These are phyloP conservation scores for Mongoloraphidia duomilia DNA, from an alignment of 2,888 invertebrate species.

Conservation along the genomic window DNA sequence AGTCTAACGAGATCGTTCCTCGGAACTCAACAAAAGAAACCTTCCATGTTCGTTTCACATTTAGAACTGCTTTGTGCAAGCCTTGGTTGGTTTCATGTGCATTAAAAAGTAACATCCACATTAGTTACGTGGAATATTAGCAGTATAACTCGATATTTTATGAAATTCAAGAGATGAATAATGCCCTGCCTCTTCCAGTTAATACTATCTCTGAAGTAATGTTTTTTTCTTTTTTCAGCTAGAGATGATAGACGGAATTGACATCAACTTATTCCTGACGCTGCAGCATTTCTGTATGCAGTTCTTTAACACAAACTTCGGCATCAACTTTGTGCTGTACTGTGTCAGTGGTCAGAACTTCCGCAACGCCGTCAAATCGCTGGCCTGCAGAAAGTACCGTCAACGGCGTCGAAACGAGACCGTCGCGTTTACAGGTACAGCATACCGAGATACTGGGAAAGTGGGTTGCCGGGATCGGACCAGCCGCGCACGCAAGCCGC, in stretches of 20 bases:
- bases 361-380: constrained; percentile 32
- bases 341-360: constrained; percentile 73
- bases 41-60: too few species aligned
- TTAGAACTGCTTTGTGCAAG: too few species aligned
- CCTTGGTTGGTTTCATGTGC: too few species aligned
- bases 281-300: constrained; percentile 50
- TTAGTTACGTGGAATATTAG: too few species aligned
- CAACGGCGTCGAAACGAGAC: constrained; percentile 9
- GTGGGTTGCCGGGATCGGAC: not conserved
- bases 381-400: constrained; percentile 11
- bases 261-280: constrained; percentile 23
- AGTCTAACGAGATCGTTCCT: too few species aligned
- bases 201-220: too few species aligned
- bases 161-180: too few species aligned
- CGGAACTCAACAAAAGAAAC: too few species aligned
- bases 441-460: not conserved
- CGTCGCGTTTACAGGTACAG: constrained; percentile 15
- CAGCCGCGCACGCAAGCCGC: too few species aligned
- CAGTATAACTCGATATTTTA: too few species aligned
- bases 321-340: constrained; percentile 70
- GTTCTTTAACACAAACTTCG: constrained; percentile 68
- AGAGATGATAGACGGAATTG: constrained; percentile 31
- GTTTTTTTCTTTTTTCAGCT: constrained; percentile 21
- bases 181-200: not conserved
- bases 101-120: too few species aligned